Evolutionary conservation across 2,113 vertebrate genomes (phyloP), one percentile per base, ranked within the genome.

Genomic region (Thymallus thymallus): DNA sequence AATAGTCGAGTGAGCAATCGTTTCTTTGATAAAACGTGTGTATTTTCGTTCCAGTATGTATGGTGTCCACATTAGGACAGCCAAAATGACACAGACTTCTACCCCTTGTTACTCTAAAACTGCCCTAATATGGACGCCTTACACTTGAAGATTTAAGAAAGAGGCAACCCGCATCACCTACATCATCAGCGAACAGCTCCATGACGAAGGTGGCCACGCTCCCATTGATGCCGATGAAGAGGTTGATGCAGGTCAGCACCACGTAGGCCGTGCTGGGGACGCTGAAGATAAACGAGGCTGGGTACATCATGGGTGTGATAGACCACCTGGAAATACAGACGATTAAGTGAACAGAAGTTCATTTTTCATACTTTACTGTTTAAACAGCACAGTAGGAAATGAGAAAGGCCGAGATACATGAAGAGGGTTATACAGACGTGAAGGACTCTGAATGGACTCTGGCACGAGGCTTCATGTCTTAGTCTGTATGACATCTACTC

Each of bases 181-280:
- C 97, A 0, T 95, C 87, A 60, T 95, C 94, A 13, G 96, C 92
- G 75, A 99, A 94, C 63, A 99, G 93, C 87, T 99, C 98, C 92
- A 99, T 92, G 66, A 99, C 91, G 18, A 99, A 99, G 16, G 98
- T 99, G 75, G 97, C 97, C 77, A 99, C 92, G 0, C 98, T 99
- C 80, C 97, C 96, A 3, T 99, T 99, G 77, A 99, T 98, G 2
- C 98, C 97, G 4, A 99, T 98, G 91, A 99, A 99, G 79, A 99
- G 94, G 89, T 99, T 99, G 80, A 98, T 83, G 1, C 95, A 98
- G 82, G 96, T 99, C 76, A 99, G 92, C 26, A 96, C 97, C 84
- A 99, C 96, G 0, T 99, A 99, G 0, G 98, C 98, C 0, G 97
- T 99, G 91, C 97, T 99, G 77, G 98, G 98, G 46, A 99, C 95